Conservation (phyloP, 2,113 vertebrate genomes). For the Oxyura jamaicensis region DNA sequence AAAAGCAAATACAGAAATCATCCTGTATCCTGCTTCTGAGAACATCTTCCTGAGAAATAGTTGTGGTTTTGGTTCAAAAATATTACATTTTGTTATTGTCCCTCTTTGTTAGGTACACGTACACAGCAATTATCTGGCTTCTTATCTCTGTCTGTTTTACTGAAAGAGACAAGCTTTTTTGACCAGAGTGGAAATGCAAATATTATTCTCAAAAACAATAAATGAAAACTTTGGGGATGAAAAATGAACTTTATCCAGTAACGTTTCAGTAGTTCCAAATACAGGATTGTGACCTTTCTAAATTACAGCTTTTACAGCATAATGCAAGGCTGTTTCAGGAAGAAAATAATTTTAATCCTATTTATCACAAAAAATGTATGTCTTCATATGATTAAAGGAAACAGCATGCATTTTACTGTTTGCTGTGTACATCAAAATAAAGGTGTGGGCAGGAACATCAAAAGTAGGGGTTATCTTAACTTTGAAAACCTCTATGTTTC, state of each 20-base stretch:
- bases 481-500: neutral
- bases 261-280: slow-evolving; percentile 13
- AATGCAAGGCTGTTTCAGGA: neutral
- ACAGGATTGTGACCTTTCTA: neutral
- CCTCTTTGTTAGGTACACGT: neutral
- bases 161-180: neutral
- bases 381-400: neutral
- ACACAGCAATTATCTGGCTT: slow-evolving; percentile 3
- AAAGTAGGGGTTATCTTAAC: neutral
- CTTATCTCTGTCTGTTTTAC: neutral
- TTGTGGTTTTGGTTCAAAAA: slow-evolving; percentile 22
- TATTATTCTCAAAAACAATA: slow-evolving; percentile 31
- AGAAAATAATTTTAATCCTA: slow-evolving; percentile 10
- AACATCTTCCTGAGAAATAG: neutral
- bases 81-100: slow-evolving; percentile 28
- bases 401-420: neutral
- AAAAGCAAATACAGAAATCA: neutral
- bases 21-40: neutral
- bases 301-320: slow-evolving; percentile 7
- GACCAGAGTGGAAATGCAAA: slow-evolving; percentile 49
- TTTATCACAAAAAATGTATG: neutral
- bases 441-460: neutral
- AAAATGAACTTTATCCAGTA: slow-evolving; percentile 23
- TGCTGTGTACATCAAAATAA: neutral
- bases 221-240: neutral